Percentiles rank a stretch among this genome's conserved stretches.
These are phyloP conservation scores for Drosophila robusta DNA, from an alignment of 2,888 invertebrate species.

Conservation along the genomic window DNA sequence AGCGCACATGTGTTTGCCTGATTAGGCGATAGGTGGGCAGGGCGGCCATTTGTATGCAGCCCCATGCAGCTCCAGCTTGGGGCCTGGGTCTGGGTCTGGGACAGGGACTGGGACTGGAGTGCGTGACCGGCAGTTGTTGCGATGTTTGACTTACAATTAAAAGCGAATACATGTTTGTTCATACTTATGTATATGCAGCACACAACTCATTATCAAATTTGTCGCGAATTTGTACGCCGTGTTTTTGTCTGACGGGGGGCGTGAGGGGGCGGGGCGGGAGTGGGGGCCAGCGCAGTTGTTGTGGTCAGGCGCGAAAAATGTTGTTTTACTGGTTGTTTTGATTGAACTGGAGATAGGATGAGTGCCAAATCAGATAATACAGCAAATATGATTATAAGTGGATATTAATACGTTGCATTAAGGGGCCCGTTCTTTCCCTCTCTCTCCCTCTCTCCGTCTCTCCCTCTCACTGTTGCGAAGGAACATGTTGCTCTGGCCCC, in stretches of 20 bases:
- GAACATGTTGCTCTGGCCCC: slow-evolving; percentile 37
- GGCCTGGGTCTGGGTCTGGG: slow-evolving; percentile 14
- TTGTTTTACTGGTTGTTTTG: slow-evolving; percentile 35
- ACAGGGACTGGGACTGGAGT: slow-evolving; percentile 22
- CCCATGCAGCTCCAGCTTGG: slow-evolving; percentile 43
- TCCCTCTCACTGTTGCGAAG: no score
- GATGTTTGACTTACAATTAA: slow-evolving; percentile 81
- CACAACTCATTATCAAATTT: slow-evolving; percentile 75
- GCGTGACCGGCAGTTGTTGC: slow-evolving; percentile 77
- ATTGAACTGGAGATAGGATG: slow-evolving; percentile 7
- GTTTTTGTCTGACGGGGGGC: slow-evolving; percentile 29
- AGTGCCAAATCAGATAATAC: slow-evolving; percentile 15
- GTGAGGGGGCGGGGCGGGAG: slow-evolving; percentile 3
- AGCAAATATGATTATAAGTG: slow-evolving; percentile 21
- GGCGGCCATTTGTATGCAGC: slow-evolving; percentile 66
- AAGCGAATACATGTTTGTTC: slow-evolving; percentile 32
- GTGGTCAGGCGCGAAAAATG: slow-evolving; percentile 56
- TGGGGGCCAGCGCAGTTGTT: slow-evolving; percentile 11
- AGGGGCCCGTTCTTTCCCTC: not conserved
- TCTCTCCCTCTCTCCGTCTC: no score
- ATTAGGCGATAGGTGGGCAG: slow-evolving; percentile 70
- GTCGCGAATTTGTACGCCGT: slow-evolving; percentile 70
- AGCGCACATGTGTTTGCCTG: slow-evolving; percentile 78
- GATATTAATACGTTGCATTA: slow-evolving; percentile 4
- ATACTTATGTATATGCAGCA: slow-evolving; percentile 5